phyloP scores from a whole-genome alignment of 2,888 invertebrate species.

The Ornithoptera priamus region DNA sequence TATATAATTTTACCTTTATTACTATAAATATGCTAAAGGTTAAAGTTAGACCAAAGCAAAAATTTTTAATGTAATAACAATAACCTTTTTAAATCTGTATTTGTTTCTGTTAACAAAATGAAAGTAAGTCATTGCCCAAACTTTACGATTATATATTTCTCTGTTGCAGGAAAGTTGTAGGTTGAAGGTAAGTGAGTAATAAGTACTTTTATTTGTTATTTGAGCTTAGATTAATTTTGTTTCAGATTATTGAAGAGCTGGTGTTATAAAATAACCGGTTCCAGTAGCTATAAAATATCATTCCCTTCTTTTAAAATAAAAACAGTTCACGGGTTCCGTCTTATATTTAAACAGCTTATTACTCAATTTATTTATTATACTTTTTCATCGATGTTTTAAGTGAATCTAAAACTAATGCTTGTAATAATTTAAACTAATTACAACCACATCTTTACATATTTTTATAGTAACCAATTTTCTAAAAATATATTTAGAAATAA shows the following conservation, averaged over 20 bases:
- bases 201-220: slow-evolving; percentile 24
- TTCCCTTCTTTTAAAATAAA: slow-evolving; percentile 5
- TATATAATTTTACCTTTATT: no score
- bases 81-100: no score
- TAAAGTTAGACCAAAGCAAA: no score
- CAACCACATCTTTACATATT: no score
- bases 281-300: slow-evolving; percentile 8
- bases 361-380: not conserved
- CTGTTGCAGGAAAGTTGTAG: slow-evolving; percentile 26
- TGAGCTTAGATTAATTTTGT: slow-evolving; percentile 28
- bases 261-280: slow-evolving; percentile 24
- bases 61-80: no score
- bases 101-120: not conserved
- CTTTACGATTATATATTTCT: slow-evolving; percentile 16
- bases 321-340: slow-evolving; percentile 5
- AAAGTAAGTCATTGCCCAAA: slow-evolving; percentile 2
- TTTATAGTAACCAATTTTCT: no score
- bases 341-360: not conserved
- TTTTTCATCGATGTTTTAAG: not conserved
- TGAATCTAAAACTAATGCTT: not conserved
- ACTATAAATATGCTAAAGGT: no score
- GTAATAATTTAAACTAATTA: no score
- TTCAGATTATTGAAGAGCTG: slow-evolving; percentile 28
- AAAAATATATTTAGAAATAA: no score
- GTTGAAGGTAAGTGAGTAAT: slow-evolving; percentile 23